Percentiles rank a stretch among this genome's conserved stretches.
Evolutionary conservation across 1,140 invertebrate species (phyloP).

Genomic region (Globodera rostochiensis): DNA sequence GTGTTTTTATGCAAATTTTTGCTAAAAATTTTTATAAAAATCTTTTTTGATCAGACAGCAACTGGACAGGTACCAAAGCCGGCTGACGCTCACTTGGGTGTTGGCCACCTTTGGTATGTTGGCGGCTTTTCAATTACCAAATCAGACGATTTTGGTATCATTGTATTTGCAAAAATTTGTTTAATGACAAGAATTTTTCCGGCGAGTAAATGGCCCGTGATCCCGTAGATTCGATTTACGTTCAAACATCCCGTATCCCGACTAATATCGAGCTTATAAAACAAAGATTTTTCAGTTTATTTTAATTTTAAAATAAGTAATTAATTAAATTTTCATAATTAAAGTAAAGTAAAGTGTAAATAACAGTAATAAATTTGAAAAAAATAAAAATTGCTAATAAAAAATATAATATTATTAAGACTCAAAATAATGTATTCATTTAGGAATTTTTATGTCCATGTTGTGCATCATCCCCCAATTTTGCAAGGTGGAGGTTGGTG

Average conservation of each 20-base stretch:
- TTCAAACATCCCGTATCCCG: too few species aligned
- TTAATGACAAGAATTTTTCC: too few species aligned
- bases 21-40: not conserved
- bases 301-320: not conserved
- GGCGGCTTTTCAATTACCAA: too few species aligned
- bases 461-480: conserved; percentile 46
- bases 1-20: not conserved
- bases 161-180: too few species aligned
- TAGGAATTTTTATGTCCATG: conserved; percentile 31
- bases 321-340: not conserved
- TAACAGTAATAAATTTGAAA: too few species aligned
- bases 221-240: too few species aligned
- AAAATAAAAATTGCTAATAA: too few species aligned
- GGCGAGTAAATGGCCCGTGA: too few species aligned
- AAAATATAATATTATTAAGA: not conserved
- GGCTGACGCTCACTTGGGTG: not conserved
- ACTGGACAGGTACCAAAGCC: conserved; percentile 17
- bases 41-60: conserved; percentile 14
- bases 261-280: too few species aligned
- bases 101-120: not conserved
- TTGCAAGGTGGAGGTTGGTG: conserved; percentile 38
- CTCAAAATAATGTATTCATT: not conserved
- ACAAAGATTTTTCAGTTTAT: not conserved
- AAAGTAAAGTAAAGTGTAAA: too few species aligned
- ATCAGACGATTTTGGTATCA: too few species aligned